Conservation (phyloP, 2,888 invertebrate genomes). For the Mamestra brassicae region DNA sequence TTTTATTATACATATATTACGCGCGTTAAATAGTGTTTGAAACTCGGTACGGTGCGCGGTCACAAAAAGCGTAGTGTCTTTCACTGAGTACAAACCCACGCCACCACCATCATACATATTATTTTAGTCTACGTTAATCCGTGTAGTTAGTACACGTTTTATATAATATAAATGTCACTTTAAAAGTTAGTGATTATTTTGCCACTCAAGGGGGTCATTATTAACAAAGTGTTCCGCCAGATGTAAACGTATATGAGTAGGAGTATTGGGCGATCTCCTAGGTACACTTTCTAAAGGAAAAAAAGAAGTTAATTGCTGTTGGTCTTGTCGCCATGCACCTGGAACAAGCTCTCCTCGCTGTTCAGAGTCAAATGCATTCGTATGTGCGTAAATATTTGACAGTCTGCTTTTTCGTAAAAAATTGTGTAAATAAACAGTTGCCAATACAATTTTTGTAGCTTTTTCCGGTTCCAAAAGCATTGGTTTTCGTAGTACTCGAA, state of each 20-base stretch:
- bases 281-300: conserved; percentile 45
- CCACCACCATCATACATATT: no score
- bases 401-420: conserved; percentile 46
- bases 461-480: conserved; percentile 31
- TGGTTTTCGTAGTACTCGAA: conserved; percentile 33
- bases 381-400: conserved; percentile 47
- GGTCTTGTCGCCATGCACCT: conserved; percentile 49
- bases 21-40: background rate
- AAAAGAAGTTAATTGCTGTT: conserved; percentile 46
- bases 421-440: conserved; percentile 39
- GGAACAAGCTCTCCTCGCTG: conserved; percentile 13
- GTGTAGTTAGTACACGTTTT: no score
- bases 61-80: conserved; percentile 5
- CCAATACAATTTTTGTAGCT: conserved; percentile 36
- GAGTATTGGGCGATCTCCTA: conserved; percentile 49
- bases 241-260: conserved; percentile 44
- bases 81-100: no score
- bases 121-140: no score
- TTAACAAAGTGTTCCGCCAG: conserved; percentile 46
- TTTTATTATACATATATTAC: no score
- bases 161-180: no score
- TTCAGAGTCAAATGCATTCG: conserved; percentile 38
- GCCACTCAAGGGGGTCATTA: conserved; percentile 43
- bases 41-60: conserved; percentile 23
- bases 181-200: no score